These are phyloP conservation scores for Buathra laborator DNA, from an alignment of 2,888 invertebrate species.

Conservation along the genomic window DNA sequence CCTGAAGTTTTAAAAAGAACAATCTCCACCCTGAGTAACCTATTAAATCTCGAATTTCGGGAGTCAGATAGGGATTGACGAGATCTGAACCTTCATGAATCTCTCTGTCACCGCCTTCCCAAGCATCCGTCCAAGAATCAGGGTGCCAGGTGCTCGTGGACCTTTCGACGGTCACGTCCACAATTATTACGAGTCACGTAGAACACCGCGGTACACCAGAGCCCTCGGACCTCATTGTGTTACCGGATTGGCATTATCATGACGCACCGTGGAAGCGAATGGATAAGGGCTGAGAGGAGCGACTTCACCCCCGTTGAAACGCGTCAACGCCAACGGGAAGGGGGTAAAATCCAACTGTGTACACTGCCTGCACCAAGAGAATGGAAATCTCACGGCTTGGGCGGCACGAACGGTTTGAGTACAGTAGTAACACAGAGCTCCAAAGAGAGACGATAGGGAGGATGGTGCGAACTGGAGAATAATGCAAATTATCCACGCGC, in stretches of 20 bases:
- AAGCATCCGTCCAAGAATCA: not conserved
- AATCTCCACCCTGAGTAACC: not conserved
- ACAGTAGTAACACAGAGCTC: not conserved
- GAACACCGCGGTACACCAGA: conserved; percentile 66
- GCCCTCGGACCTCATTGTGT: conserved; percentile 21
- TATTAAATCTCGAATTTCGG: not conserved
- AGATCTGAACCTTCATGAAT: no score
- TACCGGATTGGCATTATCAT: conserved; percentile 76
- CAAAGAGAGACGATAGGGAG: conserved; percentile 49
- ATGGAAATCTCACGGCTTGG: not conserved
- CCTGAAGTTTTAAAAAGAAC: not conserved
- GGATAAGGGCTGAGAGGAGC: not conserved
- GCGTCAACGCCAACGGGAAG: no score
- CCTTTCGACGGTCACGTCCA: conserved; percentile 63
- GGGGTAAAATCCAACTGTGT: no score
- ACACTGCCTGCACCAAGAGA: conserved; percentile 42
- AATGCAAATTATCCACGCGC: conserved; percentile 79
- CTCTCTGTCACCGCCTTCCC: not conserved
- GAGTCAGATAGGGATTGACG: no score
- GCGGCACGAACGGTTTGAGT: no score
- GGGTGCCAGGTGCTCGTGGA: not conserved
- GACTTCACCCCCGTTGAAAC: not conserved
- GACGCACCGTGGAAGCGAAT: conserved; percentile 70
- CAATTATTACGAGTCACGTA: conserved; percentile 81
- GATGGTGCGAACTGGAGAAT: conserved; percentile 73